A percentile compares a stretch with the other conserved stretches of the same genome.
phyloP scores from a whole-genome alignment of 2,797 vertebrate species.

The Gallinago solitaria region DNA sequence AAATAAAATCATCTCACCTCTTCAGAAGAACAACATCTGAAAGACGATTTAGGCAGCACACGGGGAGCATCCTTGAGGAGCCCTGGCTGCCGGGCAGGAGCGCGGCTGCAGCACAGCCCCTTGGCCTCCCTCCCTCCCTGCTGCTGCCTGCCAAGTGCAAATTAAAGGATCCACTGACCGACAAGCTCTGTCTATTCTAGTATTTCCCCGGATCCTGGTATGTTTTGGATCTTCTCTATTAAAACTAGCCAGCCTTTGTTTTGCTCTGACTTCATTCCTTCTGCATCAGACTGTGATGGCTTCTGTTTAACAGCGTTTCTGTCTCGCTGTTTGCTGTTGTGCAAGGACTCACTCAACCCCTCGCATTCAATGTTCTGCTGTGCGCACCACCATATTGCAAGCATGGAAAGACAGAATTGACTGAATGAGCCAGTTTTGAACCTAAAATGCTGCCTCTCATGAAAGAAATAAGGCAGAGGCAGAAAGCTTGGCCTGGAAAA shows the following conservation, averaged over 20 bases:
- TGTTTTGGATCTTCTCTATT: neutral
- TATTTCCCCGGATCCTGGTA: neutral
- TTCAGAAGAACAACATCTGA: neutral
- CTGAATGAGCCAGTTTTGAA: neutral
- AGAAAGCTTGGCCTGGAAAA: neutral
- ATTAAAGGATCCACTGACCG: neutral
- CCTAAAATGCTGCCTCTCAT: neutral
- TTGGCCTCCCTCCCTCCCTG: neutral
- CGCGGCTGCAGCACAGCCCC: neutral
- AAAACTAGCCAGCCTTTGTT: neutral
- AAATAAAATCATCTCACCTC: neutral
- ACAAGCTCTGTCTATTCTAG: neutral
- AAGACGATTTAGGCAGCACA: neutral
- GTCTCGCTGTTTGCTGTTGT: neutral
- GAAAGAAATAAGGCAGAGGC: neutral
- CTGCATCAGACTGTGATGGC: neutral
- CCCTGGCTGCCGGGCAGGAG: neutral
- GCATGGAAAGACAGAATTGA: neutral
- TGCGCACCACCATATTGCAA: neutral
- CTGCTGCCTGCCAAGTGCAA: neutral
- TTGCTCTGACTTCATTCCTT: neutral
- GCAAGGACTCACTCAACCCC: neutral
- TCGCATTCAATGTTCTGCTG: neutral
- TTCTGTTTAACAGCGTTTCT: neutral
- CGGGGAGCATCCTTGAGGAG: neutral